phyloP scores from a whole-genome alignment of 2,113 vertebrate genomes.

The Baryphthengus martii region DNA sequence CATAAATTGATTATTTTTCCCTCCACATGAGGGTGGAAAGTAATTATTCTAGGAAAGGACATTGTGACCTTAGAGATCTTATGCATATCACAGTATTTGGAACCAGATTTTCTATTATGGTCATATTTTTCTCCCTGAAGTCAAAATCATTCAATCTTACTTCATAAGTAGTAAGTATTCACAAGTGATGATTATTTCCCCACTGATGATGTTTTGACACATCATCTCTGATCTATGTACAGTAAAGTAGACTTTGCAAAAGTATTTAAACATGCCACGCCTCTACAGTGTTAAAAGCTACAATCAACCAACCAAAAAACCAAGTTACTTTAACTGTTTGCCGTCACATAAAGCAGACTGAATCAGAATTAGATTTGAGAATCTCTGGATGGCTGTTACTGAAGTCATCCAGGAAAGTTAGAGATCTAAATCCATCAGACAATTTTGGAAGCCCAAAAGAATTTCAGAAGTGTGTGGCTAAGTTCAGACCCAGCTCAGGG shows the following conservation, averaged over 20 bases:
- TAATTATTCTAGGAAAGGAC: not conserved
- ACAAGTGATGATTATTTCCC: not conserved
- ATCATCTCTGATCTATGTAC: not conserved
- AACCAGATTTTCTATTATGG: not conserved
- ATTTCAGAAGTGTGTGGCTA: not conserved
- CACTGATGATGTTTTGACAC: not conserved
- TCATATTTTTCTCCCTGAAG: not conserved
- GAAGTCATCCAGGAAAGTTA: not conserved
- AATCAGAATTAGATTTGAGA: not conserved
- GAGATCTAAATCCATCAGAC: not conserved
- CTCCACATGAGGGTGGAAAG: not conserved
- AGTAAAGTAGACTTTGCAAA: not conserved
- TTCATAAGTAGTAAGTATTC: not conserved
- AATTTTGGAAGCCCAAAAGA: not conserved
- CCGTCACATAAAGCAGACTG: not conserved
- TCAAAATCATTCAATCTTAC: not conserved
- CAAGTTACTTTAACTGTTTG: not conserved
- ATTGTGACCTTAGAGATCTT: not conserved
- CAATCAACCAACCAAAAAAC: not conserved
- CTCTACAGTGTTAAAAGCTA: not conserved
- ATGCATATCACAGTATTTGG: not conserved
- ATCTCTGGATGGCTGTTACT: not conserved
- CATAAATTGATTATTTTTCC: not conserved
- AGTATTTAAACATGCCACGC: not conserved
- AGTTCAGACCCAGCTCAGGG: not conserved